phyloP scores from a whole-genome alignment of 2,888 invertebrate species.

The Parnassius orleans region DNA sequence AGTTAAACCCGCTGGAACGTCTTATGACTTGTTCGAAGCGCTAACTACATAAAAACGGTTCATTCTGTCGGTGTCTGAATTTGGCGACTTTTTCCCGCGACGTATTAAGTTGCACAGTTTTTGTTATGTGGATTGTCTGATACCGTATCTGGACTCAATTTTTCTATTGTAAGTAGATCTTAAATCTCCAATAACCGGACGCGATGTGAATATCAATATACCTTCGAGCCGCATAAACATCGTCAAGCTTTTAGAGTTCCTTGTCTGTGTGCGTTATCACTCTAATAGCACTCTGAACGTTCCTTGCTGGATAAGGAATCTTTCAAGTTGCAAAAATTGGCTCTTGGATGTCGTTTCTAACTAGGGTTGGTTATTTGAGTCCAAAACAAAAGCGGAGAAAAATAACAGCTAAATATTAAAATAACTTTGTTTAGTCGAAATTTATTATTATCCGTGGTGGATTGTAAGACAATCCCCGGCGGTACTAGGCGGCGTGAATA shows the following conservation, averaged over 20 bases:
- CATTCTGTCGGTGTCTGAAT: constrained; percentile 38
- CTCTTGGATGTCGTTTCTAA: too few species aligned
- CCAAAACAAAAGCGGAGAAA: background rate
- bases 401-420: background rate
- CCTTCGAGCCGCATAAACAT: too few species aligned
- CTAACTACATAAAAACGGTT: constrained; percentile 34
- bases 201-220: constrained; percentile 9
- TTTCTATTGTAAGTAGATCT: constrained; percentile 4
- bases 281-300: too few species aligned
- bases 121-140: constrained; percentile 17
- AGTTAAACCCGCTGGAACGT: constrained; percentile 39
- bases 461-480: constrained; percentile 44
- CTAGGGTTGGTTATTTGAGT: too few species aligned
- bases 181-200: constrained; percentile 10
- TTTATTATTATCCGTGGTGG: constrained; percentile 39
- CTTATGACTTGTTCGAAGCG: constrained; percentile 51
- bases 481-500: constrained; percentile 41
- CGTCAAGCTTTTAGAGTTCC: too few species aligned
- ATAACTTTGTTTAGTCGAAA: constrained; percentile 29
- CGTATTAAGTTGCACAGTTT: constrained; percentile 36
- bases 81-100: constrained; percentile 43
- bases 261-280: too few species aligned
- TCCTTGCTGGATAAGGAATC: too few species aligned
- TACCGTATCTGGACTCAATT: constrained; percentile 24
- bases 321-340: too few species aligned